phyloP scores from a whole-genome alignment of 1,140 invertebrate species.

The Plodia interpunctella region DNA sequence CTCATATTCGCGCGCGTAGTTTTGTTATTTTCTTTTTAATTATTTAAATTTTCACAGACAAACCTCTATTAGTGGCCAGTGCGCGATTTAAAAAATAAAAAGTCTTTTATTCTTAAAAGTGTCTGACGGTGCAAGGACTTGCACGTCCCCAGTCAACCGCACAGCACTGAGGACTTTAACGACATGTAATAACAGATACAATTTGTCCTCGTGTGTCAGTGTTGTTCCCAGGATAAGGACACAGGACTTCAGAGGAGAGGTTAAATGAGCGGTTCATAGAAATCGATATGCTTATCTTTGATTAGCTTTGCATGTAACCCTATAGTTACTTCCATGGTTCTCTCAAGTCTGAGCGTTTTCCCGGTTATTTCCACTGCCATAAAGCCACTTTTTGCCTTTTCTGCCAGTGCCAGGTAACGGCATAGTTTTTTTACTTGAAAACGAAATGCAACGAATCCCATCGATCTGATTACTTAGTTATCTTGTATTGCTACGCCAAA shows the following conservation, averaged over 20 bases:
- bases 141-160: constrained; percentile 47
- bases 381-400: too few species aligned
- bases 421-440: too few species aligned
- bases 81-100: constrained; percentile 1
- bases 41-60: background rate
- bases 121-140: constrained; percentile 28
- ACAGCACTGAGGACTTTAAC: constrained; percentile 64
- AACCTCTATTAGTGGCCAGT: background rate
- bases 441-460: too few species aligned
- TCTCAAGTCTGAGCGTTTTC: too few species aligned
- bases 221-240: constrained; percentile 46
- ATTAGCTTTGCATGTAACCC: background rate
- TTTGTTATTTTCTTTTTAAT: constrained; percentile 24
- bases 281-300: background rate
- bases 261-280: background rate
- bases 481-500: too few species aligned
- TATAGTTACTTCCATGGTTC: too few species aligned
- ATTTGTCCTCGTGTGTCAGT: constrained; percentile 68
- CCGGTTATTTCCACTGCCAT: too few species aligned
- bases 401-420: too few species aligned
- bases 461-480: too few species aligned
- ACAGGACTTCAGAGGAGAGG: constrained; percentile 40
- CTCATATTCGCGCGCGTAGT: constrained; percentile 15
- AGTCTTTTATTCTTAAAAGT: constrained; percentile 24
- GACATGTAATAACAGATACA: constrained; percentile 64